A percentile compares a stretch with the other conserved stretches of the same genome.
These are phyloP conservation scores for Pissodes strobi DNA, from an alignment of 1,140 invertebrate genomes.

Conservation along the genomic window DNA sequence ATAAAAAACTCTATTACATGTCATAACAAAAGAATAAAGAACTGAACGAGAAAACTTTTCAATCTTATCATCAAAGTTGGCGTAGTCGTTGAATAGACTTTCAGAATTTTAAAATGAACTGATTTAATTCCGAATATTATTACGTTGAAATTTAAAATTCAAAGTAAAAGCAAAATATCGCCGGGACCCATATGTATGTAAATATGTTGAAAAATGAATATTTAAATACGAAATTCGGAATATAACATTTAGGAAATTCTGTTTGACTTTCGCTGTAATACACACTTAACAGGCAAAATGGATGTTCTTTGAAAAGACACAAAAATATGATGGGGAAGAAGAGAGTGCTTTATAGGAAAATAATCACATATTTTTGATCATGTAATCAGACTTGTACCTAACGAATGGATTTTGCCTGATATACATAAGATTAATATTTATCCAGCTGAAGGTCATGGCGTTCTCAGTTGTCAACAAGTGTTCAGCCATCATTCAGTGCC, in stretches of 20 bases:
- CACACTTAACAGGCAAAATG: conserved; percentile 20
- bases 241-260: conserved; percentile 33
- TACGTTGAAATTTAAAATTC: conserved; percentile 57
- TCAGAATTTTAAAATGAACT: conserved; percentile 54
- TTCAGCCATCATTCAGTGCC: too few species aligned
- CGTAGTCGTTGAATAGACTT: conserved; percentile 47
- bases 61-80: conserved; percentile 54
- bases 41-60: conserved; percentile 47
- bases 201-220: conserved; percentile 55
- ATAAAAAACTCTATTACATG: conserved; percentile 21
- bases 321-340: too few species aligned
- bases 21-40: conserved; percentile 35
- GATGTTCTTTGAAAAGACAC: neutral
- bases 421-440: too few species aligned
- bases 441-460: too few species aligned
- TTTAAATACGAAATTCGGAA: conserved; percentile 50
- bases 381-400: too few species aligned
- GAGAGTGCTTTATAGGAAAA: too few species aligned
- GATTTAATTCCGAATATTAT: conserved; percentile 58
- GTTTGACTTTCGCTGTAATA: conserved; percentile 30
- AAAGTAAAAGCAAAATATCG: conserved; percentile 56
- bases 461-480: too few species aligned
- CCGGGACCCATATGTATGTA: conserved; percentile 56
- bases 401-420: too few species aligned
- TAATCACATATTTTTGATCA: too few species aligned